Conservation (phyloP, 1,140 invertebrate genomes). For the Rhopalosiphum maidis region DNA sequence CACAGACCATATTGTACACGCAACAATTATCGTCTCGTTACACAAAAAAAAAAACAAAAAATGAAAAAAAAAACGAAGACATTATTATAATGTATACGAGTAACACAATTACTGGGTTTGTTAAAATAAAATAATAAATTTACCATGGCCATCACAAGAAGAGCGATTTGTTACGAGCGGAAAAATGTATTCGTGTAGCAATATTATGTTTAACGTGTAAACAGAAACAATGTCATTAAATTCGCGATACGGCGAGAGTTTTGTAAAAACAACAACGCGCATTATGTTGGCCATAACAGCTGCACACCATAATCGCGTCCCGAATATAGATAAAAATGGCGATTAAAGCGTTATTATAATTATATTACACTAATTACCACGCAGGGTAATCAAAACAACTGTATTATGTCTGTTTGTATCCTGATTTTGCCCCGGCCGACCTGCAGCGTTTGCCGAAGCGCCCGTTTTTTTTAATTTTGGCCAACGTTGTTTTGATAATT, state of each 20-base stretch:
- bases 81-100: background rate
- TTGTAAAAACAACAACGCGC: background rate
- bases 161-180: background rate
- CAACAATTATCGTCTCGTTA: background rate
- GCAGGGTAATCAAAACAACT: background rate
- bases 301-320: background rate
- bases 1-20: background rate
- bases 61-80: background rate
- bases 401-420: background rate
- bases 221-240: constrained; percentile 11
- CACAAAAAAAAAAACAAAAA: background rate
- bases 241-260: background rate
- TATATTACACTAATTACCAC: background rate
- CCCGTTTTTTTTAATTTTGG: background rate
- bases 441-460: background rate
- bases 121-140: background rate
- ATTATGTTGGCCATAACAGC: background rate
- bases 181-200: background rate
- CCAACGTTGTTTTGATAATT: background rate
- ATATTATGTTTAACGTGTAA: background rate
- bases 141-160: no score
- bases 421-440: background rate
- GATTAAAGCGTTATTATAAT: constrained; percentile 17
- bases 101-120: background rate
- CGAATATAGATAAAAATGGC: background rate